A percentile compares a stretch with the other conserved stretches of the same genome.
Conservation (phyloP, 2,797 vertebrate genomes). For the Enteromius anoplus region DNA sequence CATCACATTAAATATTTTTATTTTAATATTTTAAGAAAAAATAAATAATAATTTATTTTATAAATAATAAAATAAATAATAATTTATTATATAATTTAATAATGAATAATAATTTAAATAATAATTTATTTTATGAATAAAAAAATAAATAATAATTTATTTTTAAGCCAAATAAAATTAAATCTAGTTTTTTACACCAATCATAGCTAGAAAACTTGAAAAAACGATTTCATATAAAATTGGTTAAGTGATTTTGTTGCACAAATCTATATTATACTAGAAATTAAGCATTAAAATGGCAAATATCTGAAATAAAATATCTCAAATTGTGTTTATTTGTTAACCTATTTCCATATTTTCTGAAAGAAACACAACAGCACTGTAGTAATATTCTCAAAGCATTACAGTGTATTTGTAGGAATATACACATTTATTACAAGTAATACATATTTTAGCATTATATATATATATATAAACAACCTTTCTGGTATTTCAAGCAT, state of each 20-base stretch:
- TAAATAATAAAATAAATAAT: too few relatives aligned
- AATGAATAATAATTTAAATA: too few relatives aligned
- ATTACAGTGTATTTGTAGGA: background rate
- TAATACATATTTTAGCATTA: background rate
- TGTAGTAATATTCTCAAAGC: background rate
- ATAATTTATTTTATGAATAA: too few relatives aligned
- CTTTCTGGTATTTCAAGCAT: too few relatives aligned
- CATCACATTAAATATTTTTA: background rate
- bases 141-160: background rate
- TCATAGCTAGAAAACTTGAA: background rate
- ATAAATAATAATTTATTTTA: too few relatives aligned
- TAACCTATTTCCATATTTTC: background rate
- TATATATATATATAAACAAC: too few relatives aligned
- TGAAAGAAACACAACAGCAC: background rate
- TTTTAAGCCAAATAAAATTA: background rate
- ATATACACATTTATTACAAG: background rate
- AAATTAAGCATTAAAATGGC: background rate
- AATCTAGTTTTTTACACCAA: background rate
- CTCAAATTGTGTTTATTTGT: background rate
- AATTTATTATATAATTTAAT: too few relatives aligned
- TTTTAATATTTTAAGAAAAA: background rate
- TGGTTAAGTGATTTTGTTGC: background rate
- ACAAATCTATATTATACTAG: background rate
- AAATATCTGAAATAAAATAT: background rate
- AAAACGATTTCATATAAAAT: background rate